phyloP scores from a whole-genome alignment of 2,113 vertebrate genomes.

The Chaetodon trifascialis region DNA sequence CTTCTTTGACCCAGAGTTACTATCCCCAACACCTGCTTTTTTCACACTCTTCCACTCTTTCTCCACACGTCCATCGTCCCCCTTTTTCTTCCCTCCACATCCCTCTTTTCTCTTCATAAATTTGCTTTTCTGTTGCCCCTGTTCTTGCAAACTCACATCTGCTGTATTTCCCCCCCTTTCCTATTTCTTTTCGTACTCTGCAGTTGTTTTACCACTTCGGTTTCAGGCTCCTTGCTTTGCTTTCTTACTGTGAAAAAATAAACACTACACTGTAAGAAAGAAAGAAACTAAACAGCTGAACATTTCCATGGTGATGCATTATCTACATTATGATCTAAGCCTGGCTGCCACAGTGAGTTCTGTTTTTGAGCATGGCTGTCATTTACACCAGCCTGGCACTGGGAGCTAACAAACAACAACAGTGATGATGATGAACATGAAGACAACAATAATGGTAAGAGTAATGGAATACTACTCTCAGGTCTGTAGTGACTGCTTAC shows the following conservation, averaged over 20 bases:
- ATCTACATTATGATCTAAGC: conserved; percentile 41
- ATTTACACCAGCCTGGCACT: conserved; percentile 48
- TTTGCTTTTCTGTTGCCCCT: conserved; percentile 1
- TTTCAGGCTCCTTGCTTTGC: background rate
- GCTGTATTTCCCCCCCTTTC: background rate
- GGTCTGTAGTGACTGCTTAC: conserved; percentile 70
- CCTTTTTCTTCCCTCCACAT: background rate
- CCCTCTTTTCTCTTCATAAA: conserved; percentile 7
- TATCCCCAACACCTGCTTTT: conserved; percentile 52
- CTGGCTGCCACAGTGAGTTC: conserved; percentile 16
- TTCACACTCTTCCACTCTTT: background rate
- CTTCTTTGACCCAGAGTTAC: conserved; percentile 52
- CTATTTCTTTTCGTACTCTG: background rate
- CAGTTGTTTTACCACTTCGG: background rate
- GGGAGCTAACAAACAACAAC: conserved; percentile 1
- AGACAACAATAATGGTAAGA: conserved; percentile 52
- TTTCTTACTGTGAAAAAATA: conserved; percentile 7
- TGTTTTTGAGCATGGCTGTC: conserved; percentile 22
- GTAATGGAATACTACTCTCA: conserved; percentile 80
- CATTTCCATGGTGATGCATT: conserved; percentile 52
- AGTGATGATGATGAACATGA: conserved; percentile 44
- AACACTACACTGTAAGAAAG: background rate
- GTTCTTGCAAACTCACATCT: background rate
- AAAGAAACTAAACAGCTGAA: conserved; percentile 44
- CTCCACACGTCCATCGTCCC: background rate